phyloP scores from a whole-genome alignment of 1,140 invertebrate species.

The Drosophila mauritiana region DNA sequence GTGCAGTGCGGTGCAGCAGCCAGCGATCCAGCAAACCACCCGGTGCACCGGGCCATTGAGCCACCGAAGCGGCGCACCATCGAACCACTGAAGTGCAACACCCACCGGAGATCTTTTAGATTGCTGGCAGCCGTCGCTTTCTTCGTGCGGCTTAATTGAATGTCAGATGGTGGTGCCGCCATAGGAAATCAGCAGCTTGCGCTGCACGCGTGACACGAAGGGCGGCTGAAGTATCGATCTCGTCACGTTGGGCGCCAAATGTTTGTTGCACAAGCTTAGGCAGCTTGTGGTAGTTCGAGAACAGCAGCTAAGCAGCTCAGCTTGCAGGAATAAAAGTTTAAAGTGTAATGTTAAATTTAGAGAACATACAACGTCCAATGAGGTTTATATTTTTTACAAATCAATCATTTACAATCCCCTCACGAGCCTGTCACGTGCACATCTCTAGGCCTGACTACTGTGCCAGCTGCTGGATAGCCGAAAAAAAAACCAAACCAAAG shows the following conservation, averaged over 20 bases:
- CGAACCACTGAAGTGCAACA: constrained; percentile 58
- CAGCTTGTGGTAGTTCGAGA: too few relatives aligned
- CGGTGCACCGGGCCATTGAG: constrained; percentile 2
- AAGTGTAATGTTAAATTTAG: too few relatives aligned
- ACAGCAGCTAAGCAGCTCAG: too few relatives aligned
- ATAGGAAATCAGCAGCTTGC: constrained; percentile 10
- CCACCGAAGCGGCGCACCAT: constrained; percentile 18
- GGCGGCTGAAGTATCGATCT: too few relatives aligned
- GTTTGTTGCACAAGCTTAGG: background rate
- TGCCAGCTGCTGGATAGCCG: constrained; percentile 48
- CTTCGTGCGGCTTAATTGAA: constrained; percentile 66
- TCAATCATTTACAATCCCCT: background rate
- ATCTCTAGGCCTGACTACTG: constrained; percentile 44
- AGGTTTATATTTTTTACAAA: background rate
- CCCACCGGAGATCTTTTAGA: constrained; percentile 62
- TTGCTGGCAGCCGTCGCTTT: constrained; percentile 54
- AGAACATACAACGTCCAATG: too few relatives aligned
- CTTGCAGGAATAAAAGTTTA: too few relatives aligned
- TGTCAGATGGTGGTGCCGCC: constrained; percentile 50
- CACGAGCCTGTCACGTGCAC: constrained; percentile 6
- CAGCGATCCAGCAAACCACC: constrained; percentile 12
- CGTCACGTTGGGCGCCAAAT: constrained; percentile 9
- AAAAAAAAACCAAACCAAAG: constrained; percentile 11
- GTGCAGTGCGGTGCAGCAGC: constrained; percentile 28
- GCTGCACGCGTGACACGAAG: constrained; percentile 24